Percentiles rank a stretch among this genome's conserved stretches.
Conservation (phyloP, 2,888 invertebrate genomes). For the Odontocerum albicorne region DNA sequence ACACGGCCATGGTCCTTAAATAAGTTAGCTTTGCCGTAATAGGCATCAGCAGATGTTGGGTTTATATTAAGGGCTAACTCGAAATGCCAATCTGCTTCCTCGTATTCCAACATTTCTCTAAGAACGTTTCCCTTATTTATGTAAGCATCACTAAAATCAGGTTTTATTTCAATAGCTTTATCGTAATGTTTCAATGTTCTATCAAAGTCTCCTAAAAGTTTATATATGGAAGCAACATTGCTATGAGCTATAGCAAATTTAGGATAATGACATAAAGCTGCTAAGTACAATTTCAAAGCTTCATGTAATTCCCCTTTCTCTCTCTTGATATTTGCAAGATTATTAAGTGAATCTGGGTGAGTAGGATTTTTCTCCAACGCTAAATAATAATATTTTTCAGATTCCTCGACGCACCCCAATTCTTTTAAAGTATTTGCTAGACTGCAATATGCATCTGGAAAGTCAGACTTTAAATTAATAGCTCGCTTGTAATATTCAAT, state of each 20-base stretch:
- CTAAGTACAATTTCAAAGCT: slow-evolving; percentile 75
- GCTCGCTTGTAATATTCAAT: slow-evolving; percentile 90
- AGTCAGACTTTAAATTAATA: slow-evolving; percentile 87
- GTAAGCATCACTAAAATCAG: slow-evolving; percentile 55
- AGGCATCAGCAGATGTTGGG: slow-evolving; percentile 93
- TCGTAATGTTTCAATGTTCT: slow-evolving; percentile 91
- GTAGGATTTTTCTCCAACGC: slow-evolving; percentile 83
- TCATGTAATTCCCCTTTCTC: slow-evolving; percentile 92
- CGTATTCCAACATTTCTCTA: slow-evolving; percentile 92
- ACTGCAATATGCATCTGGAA: slow-evolving; percentile 94
- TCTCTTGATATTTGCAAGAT: slow-evolving; percentile 89
- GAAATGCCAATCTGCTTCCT: slow-evolving; percentile 88
- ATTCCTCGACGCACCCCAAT: slow-evolving; percentile 64
- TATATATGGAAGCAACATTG: slow-evolving; percentile 91
- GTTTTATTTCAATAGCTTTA: slow-evolving; percentile 49
- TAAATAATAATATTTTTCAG: slow-evolving; percentile 90
- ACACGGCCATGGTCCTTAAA: slow-evolving; percentile 94
- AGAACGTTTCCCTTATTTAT: slow-evolving; percentile 95
- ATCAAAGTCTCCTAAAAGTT: slow-evolving; percentile 74
- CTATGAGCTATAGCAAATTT: slow-evolving; percentile 94
- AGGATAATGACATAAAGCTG: slow-evolving; percentile 93
- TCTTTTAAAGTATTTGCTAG: slow-evolving; percentile 55
- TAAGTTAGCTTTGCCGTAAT: slow-evolving; percentile 90
- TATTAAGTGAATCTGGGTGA: slow-evolving; percentile 92
- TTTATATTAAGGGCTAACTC: slow-evolving; percentile 91